Conservation (phyloP, 1,140 invertebrate species). For the Eurosta solidaginis region DNA sequence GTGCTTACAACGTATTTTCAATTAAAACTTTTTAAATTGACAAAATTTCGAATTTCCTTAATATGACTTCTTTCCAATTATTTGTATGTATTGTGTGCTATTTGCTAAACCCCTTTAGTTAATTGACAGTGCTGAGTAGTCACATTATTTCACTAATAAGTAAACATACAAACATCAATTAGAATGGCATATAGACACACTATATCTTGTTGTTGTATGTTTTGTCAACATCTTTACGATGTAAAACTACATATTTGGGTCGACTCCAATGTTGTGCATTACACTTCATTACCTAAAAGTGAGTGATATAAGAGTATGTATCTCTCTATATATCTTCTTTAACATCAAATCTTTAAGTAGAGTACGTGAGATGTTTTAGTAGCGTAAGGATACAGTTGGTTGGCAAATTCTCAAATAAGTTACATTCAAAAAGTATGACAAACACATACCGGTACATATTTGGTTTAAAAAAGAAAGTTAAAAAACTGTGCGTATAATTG, state of each 20-base stretch:
- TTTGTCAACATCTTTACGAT: constrained; percentile 6
- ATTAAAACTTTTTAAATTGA: too few relatives aligned
- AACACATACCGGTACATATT: too few relatives aligned
- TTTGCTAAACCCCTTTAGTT: background rate
- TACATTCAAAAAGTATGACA: background rate
- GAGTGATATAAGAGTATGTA: too few relatives aligned
- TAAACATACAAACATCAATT: background rate
- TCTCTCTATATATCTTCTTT: too few relatives aligned
- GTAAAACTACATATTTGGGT: constrained; percentile 17
- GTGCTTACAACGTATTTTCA: too few relatives aligned
- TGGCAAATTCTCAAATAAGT: background rate
- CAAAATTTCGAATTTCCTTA: background rate
- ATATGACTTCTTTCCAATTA: background rate
- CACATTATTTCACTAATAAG: background rate
- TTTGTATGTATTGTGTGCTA: background rate
- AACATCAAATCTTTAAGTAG: too few relatives aligned
- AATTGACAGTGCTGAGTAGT: constrained; percentile 9
- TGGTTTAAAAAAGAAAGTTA: too few relatives aligned
- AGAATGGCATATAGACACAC: background rate
- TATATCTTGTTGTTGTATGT: background rate
- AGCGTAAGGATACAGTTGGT: background rate
- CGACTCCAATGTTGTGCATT: constrained; percentile 28
- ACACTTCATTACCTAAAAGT: constrained; percentile 26
- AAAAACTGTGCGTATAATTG: too few relatives aligned
- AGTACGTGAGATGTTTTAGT: background rate